Evolutionary conservation across 2,888 invertebrate genomes (phyloP).

Genomic region (Cephalotes varians): DNA sequence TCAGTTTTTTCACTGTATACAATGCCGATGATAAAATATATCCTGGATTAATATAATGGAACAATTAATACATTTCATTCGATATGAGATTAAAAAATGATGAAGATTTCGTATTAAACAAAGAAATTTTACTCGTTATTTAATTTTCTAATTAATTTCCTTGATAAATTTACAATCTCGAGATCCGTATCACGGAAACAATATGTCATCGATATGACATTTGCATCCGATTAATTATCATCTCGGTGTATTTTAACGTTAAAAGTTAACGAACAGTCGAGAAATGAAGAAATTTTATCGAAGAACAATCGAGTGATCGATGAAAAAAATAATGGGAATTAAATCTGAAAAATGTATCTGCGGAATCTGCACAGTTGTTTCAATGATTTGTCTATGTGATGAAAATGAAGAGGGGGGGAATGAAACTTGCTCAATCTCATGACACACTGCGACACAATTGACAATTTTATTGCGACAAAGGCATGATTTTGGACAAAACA

Average conservation of each 20-base stretch:
- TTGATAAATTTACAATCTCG: background rate
- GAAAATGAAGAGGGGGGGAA: background rate
- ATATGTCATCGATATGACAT: too few relatives aligned
- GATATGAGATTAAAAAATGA: too few relatives aligned
- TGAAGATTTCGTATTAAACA: background rate
- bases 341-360: too few relatives aligned
- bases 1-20: background rate
- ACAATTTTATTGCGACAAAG: slow-evolving; percentile 5
- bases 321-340: too few relatives aligned
- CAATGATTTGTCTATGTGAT: background rate
- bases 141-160: background rate
- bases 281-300: too few relatives aligned
- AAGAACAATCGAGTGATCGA: too few relatives aligned
- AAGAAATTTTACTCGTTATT: background rate
- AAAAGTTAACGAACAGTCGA: too few relatives aligned
- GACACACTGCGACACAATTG: background rate
- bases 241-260: too few relatives aligned
- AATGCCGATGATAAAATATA: background rate
- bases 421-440: background rate
- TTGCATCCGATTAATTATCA: too few relatives aligned
- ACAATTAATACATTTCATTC: background rate
- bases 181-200: too few relatives aligned
- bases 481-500: background rate
- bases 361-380: too few relatives aligned
- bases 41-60: background rate